These are phyloP conservation scores for Druon quercuslanigerum DNA, from an alignment of 1,140 invertebrate genomes.

Conservation along the genomic window DNA sequence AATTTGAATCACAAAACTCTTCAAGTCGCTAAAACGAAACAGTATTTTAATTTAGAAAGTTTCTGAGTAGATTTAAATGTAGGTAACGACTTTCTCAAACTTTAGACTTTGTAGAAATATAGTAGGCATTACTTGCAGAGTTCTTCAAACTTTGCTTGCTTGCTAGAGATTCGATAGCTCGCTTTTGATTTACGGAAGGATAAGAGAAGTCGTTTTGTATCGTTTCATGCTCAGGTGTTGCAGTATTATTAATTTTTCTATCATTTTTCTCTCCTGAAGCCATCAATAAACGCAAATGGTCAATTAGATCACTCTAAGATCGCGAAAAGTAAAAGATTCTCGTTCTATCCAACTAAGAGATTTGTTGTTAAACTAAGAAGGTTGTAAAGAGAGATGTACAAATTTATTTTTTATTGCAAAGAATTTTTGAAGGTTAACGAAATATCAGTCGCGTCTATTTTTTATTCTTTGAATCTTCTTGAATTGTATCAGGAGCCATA, in stretches of 20 bases:
- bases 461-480: slow-evolving; percentile 3
- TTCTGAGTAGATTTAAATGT: too few relatives aligned
- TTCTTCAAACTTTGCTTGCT: too few relatives aligned
- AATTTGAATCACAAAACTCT: neutral
- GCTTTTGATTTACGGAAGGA: neutral
- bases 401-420: slow-evolving; percentile 15
- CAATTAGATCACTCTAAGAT: slow-evolving; percentile 9
- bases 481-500: neutral
- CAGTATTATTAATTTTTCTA: slow-evolving; percentile 1
- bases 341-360: neutral
- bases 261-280: neutral
- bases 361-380: slow-evolving; percentile 1
- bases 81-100: too few relatives aligned
- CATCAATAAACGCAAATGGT: slow-evolving; percentile 10
- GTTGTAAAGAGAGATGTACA: neutral
- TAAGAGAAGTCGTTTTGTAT: neutral
- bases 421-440: neutral
- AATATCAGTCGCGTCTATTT: neutral
- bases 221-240: neutral
- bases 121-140: too few relatives aligned
- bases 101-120: too few relatives aligned
- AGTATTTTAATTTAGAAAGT: neutral
- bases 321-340: slow-evolving; percentile 7
- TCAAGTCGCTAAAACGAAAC: neutral
- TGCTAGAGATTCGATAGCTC: too few relatives aligned